Conservation (phyloP, 2,113 vertebrate genomes). For the Amblyopsis rosae region DNA sequence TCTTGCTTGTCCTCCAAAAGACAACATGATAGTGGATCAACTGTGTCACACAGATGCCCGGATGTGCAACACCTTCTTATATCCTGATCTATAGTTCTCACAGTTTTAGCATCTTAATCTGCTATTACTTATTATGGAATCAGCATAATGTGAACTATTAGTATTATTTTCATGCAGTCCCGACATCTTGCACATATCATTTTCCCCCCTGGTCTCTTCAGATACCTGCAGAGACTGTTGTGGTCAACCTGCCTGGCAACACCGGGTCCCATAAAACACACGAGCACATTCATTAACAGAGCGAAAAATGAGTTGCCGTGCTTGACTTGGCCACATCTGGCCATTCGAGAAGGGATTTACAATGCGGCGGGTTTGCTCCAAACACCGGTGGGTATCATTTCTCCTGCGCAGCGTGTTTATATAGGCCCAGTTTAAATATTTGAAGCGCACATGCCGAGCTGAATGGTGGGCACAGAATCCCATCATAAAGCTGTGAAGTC, state of each 20-base stretch:
- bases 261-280: constrained; percentile 29
- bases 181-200: not conserved
- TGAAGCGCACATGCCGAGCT: constrained; percentile 76
- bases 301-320: constrained; percentile 46
- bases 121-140: not conserved
- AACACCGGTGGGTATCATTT: constrained; percentile 46
- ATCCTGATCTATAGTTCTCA: not conserved
- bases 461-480: constrained; percentile 71
- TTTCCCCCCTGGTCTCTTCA: not conserved
- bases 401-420: constrained; percentile 62
- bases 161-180: not conserved
- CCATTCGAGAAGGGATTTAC: constrained; percentile 64
- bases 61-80: not conserved
- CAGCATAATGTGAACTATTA: no score
- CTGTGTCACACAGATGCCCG: not conserved
- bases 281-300: constrained; percentile 51
- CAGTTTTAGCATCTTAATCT: not conserved
- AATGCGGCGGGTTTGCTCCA: constrained; percentile 42
- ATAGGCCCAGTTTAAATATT: constrained; percentile 76
- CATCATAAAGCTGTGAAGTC: constrained; percentile 74
- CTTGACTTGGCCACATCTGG: constrained; percentile 62
- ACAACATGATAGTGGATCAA: constrained; percentile 7
- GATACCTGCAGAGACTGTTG: constrained; percentile 13
- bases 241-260: constrained; percentile 23
- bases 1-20: constrained; percentile 26